phyloP scores from a whole-genome alignment of 2,113 vertebrate species.

The Forbesichthys papilliferus region DNA sequence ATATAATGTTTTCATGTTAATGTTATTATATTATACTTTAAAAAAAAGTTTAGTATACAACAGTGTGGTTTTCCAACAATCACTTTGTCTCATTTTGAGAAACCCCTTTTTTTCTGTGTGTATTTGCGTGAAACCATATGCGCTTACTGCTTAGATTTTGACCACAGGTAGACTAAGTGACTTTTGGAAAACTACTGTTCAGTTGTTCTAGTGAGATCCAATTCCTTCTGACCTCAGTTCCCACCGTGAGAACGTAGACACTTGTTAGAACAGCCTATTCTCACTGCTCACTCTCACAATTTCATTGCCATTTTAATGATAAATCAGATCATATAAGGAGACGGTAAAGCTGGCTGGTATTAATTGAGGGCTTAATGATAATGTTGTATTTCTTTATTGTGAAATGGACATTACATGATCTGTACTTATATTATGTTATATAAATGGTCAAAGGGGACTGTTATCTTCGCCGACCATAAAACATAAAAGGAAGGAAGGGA shows the following conservation, averaged over 20 bases:
- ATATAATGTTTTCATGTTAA: too few relatives aligned
- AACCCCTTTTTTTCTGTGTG: too few relatives aligned
- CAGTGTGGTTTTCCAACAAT: too few relatives aligned
- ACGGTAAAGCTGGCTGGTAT: constrained; percentile 9
- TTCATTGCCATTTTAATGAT: constrained; percentile 23
- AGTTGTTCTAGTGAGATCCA: constrained; percentile 19
- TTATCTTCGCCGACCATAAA: not conserved
- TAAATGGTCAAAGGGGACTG: too few relatives aligned
- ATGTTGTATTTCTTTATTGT: too few relatives aligned
- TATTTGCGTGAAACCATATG: too few relatives aligned
- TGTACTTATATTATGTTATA: not conserved
- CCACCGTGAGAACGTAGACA: constrained; percentile 38
- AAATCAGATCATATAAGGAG: not conserved
- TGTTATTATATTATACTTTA: too few relatives aligned
- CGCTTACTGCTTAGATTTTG: too few relatives aligned
- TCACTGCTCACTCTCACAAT: constrained; percentile 21
- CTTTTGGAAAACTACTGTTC: not conserved
- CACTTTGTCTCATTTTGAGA: too few relatives aligned
- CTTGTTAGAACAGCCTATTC: constrained; percentile 49
- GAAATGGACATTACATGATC: not conserved
- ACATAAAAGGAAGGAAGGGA: constrained; percentile 47
- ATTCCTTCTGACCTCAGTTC: constrained; percentile 43
- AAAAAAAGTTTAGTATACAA: too few relatives aligned
- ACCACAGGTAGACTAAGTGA: too few relatives aligned
- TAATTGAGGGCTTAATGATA: not conserved